Evolutionary conservation across 1,140 invertebrate genomes (phyloP).

Genomic region (Copidosoma floridanum): DNA sequence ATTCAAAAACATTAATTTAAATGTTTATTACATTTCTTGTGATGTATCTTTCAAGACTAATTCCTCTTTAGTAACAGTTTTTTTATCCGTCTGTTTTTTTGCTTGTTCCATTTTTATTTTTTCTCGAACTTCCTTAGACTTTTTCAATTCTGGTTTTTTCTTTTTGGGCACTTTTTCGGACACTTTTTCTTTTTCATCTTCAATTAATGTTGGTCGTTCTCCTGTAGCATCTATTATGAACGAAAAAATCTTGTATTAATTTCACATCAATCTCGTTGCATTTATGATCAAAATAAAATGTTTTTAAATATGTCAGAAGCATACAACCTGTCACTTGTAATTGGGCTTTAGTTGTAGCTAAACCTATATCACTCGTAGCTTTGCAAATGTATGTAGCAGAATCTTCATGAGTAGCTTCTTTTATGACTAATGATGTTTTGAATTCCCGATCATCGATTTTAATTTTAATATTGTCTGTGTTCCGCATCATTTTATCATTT

Average conservation of each 20-base stretch:
- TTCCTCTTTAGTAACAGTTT: conserved; percentile 42
- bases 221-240: conserved; percentile 3
- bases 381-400: conserved; percentile 85
- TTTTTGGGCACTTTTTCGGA: conserved; percentile 46
- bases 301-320: background rate
- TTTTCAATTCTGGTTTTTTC: conserved; percentile 52
- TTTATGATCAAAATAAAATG: too few species aligned
- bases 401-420: conserved; percentile 67
- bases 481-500: conserved; percentile 76
- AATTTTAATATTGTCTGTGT: conserved; percentile 69
- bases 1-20: conserved; percentile 9
- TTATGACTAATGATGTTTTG: conserved; percentile 71
- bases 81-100: conserved; percentile 57
- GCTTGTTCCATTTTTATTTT: conserved; percentile 58
- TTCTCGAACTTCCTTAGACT: conserved; percentile 60
- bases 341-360: conserved; percentile 76
- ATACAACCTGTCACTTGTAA: conserved; percentile 66
- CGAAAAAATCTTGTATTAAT: background rate
- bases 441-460: conserved; percentile 67
- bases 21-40: conserved; percentile 49
- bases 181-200: conserved; percentile 48
- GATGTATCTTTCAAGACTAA: conserved; percentile 48
- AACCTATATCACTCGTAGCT: conserved; percentile 77
- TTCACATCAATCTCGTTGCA: too few species aligned
- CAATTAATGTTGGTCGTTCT: conserved; percentile 1